Base-by-base conservation (phyloP, 2,888 invertebrate species). In the Mechanitis mazaeus region DNA sequence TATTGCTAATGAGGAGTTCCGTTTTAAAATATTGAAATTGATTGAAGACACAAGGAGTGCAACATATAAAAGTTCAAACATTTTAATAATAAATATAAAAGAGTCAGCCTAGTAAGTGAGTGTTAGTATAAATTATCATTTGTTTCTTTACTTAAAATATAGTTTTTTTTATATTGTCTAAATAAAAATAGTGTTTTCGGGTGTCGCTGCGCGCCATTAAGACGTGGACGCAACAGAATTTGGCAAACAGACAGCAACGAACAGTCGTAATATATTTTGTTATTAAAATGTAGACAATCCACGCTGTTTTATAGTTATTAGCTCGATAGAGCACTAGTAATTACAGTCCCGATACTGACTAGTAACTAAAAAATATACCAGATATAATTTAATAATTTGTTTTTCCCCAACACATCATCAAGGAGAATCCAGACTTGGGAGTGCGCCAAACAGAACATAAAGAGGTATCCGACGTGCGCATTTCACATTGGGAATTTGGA, bases 151-250 rank as follows among this genome's bases (percentile, higher is more conserved):
- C 35, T 35, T 3, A 5, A 42, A 42, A 42, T 9, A 9, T 11
- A 42, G 6, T 42, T 35, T 42, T 42, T 42, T 42, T 42, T 11
- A 7, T 42, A 9, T 42, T 42, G 42, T 42, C 9, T 42, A 42
- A 42, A 42, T 11, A 7, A 11, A 42, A 42, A 42, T 42, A 42
- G 42, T 42, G 42, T 42, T 65, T 59, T 59, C 62, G 66, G 65
- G 7, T 50, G 55, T 58, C 59, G 71, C 70, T 73, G 69, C 75
- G 74, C 73, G 66, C 65, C 64, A 76, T 79, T 71, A 66, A 74
- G 76, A 72, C 68, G 71, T 72, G 80, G 78, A 72, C 88, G 87
- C 81, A 84, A 73, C 81, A 84, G 70, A 75, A 78, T 79, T 87
- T 90, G 89, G 89, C 89, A 88, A 70, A 64, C 31, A 50, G 42